phyloP scores from a whole-genome alignment of 2,113 vertebrate genomes.

The Globicephala melas region DNA sequence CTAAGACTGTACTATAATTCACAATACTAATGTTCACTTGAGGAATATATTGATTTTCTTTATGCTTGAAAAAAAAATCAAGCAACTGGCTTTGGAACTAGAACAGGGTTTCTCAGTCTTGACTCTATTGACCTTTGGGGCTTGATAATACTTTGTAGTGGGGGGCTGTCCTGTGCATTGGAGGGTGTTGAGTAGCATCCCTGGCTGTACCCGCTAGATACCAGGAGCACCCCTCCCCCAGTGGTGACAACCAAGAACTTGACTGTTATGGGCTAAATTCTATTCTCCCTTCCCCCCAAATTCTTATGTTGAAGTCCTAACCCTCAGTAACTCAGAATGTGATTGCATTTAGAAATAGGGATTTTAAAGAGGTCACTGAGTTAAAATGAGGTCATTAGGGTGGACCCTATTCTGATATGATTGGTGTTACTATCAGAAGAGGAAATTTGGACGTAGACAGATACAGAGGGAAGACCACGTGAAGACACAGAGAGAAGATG shows the following conservation, averaged over 20 bases:
- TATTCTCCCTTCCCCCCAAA: not conserved
- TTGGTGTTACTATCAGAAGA: not conserved
- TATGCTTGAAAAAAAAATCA: not conserved
- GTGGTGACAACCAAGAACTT: not conserved
- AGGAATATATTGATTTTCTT: not conserved
- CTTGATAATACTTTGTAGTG: not conserved
- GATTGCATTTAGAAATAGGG: not conserved
- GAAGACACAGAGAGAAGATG: not conserved
- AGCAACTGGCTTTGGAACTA: not conserved
- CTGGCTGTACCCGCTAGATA: not conserved
- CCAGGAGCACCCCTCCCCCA: not conserved
- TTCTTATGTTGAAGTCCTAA: not conserved
- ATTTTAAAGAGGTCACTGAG: not conserved
- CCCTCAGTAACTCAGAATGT: not conserved
- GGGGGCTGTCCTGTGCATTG: not conserved
- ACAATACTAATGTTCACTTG: not conserved
- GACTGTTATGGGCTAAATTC: not conserved
- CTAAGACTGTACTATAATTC: not conserved
- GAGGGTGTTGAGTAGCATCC: not conserved
- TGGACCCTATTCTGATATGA: not conserved
- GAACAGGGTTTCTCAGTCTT: not conserved
- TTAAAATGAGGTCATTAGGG: not conserved
- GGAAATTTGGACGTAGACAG: not conserved
- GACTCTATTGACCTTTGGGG: not conserved
- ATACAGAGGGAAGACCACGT: not conserved